Evolutionary conservation across 2,888 invertebrate species (phyloP).

Genomic region (Ametastegia equiseti): DNA sequence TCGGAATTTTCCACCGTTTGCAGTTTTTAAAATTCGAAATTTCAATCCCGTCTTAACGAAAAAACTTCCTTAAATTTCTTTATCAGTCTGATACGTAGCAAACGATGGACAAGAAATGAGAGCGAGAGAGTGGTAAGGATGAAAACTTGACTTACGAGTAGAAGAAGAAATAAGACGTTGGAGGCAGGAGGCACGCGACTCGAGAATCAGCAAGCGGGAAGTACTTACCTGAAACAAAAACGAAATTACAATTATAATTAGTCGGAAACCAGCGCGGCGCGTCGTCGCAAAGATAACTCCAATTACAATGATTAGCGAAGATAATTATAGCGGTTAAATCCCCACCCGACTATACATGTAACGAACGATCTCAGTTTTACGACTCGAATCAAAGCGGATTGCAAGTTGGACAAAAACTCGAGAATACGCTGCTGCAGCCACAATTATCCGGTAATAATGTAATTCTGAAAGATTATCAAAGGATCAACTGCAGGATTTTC

Average conservation of each 20-base stretch:
- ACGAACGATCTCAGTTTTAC: not conserved
- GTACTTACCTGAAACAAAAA: constrained; percentile 59
- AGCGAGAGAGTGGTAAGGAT: not conserved
- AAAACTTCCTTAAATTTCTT: no score
- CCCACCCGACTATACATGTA: not conserved
- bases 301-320: constrained; percentile 23
- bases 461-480: not conserved
- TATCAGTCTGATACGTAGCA: not conserved
- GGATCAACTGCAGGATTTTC: no score
- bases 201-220: not conserved
- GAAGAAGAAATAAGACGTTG: not conserved
- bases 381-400: not conserved
- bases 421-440: not conserved
- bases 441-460: not conserved
- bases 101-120: not conserved
- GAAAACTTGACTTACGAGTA: not conserved
- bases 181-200: not conserved
- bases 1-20: no score
- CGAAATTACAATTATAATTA: constrained; percentile 49
- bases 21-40: no score
- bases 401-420: not conserved
- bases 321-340: constrained; percentile 28
- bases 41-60: no score
- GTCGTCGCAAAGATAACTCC: constrained; percentile 1
- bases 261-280: not conserved